Evolutionary conservation across 2,888 invertebrate genomes (phyloP), one percentile per base, ranked within the genome.

Genomic region (Microctonus brassicae): DNA sequence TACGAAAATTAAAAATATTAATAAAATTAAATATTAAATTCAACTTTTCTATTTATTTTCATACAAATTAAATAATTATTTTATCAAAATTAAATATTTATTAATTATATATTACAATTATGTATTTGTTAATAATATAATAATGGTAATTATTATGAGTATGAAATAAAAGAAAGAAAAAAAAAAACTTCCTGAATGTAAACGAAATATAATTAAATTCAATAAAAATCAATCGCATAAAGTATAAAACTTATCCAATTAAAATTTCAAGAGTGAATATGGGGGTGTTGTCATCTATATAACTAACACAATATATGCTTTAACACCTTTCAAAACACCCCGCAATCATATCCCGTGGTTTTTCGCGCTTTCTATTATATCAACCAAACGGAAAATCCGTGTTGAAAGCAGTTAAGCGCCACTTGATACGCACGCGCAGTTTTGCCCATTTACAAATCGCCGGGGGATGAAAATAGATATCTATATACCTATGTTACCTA

Each of bases 321-420:
- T n/a, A n/a, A n/a, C n/a, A n/a, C n/a, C n/a, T n/a, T n/a, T n/a
- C n/a, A n/a, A n/a, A n/a, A n/a, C n/a, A n/a, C n/a, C n/a, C 76
- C 73, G 74, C 75, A 76, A 75, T 76, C 73, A 73, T 75, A 66
- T 69, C 73, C 58, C 73, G 76, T 76, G 80, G 79, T 83, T 82
- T 82, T 84, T 82, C 81, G 75, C 76, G 74, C 74, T 70, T 80
- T 78, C 79, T 80, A 79, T 78, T 79, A 79, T 77, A 73, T 76
- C 79, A 75, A 73, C 71, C 75, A 73, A 72, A 75, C 73, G 75
- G 73, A 72, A 75, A 74, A 77, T 69, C 75, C 75, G 39, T 39
- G 13, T n/a, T n/a, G n/a, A n/a, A n/a, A 6, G n/a, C 13, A n/a
- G 5, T 39, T 13, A 39, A 39, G 1, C n/a, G 39, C n/a, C 13